These are phyloP conservation scores for Torymus texanus DNA, from an alignment of 2,888 invertebrate genomes.

Conservation along the genomic window DNA sequence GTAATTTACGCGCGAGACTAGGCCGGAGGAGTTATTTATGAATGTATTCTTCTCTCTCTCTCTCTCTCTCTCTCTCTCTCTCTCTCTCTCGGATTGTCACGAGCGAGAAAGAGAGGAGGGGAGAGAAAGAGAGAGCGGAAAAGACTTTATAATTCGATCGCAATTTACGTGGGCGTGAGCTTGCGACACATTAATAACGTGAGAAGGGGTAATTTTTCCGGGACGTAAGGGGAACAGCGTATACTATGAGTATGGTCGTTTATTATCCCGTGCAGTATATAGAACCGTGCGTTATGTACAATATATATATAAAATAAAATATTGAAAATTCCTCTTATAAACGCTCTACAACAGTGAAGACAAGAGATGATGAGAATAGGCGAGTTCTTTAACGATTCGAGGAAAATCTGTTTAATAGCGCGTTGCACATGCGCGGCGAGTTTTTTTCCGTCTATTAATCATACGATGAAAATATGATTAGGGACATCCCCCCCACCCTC, in stretches of 20 bases:
- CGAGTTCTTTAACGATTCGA: not conserved
- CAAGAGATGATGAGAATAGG: too few relatives aligned
- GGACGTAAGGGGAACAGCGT: too few relatives aligned
- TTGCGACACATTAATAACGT: not conserved
- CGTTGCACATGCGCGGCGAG: not conserved
- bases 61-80: too few relatives aligned
- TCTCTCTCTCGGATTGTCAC: not conserved
- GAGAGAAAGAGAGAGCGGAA: too few relatives aligned
- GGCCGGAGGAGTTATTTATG: constrained; percentile 51
- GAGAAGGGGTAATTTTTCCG: too few relatives aligned
- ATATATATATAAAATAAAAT: too few relatives aligned
- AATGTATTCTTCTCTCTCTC: constrained; percentile 32
- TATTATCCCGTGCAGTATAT: too few relatives aligned
- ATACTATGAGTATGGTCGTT: too few relatives aligned
- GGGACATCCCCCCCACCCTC: constrained; percentile 15
- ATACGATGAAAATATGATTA: constrained; percentile 52
- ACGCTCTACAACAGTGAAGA: too few relatives aligned
- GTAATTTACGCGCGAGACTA: constrained; percentile 48
- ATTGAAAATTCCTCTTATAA: too few relatives aligned
- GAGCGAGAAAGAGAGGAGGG: too few relatives aligned
- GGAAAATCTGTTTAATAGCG: not conserved
- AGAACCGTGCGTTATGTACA: too few relatives aligned
- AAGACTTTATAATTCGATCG: constrained; percentile 49
- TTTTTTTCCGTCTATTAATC: constrained; percentile 45
- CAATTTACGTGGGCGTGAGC: constrained; percentile 25